Percentiles rank a stretch among this genome's conserved stretches.
Conservation (phyloP, 2,888 invertebrate genomes). For the Spialia ferax region DNA sequence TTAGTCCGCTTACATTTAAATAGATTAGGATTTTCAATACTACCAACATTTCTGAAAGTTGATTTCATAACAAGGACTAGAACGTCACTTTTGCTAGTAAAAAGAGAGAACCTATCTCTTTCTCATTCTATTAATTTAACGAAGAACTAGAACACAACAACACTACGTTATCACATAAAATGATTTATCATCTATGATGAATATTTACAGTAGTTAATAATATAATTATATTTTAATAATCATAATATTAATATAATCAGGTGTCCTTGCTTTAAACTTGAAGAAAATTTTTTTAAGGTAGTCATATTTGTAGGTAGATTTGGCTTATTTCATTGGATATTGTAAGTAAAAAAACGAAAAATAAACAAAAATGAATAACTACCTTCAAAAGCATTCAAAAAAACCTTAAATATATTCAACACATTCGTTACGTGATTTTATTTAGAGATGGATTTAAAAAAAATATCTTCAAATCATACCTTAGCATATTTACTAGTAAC, state of each 20-base stretch:
- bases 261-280: neutral
- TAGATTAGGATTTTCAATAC: neutral
- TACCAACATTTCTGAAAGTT: constrained; percentile 49
- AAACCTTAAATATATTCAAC: too few relatives aligned
- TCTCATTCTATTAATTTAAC: constrained; percentile 34
- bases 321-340: neutral
- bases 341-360: neutral
- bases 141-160: constrained; percentile 61
- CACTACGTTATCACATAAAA: constrained; percentile 68
- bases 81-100: constrained; percentile 63
- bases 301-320: neutral
- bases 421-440: too few relatives aligned
- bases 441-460: too few relatives aligned
- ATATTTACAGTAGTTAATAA: constrained; percentile 65
- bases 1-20: neutral
- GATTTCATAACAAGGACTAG: constrained; percentile 67
- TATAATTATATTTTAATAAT: constrained; percentile 12
- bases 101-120: constrained; percentile 45
- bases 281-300: neutral
- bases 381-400: neutral
- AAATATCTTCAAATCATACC: too few relatives aligned
- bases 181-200: constrained; percentile 76
- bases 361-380: neutral
- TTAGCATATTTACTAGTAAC: too few relatives aligned
- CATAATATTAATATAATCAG: constrained; percentile 10